phyloP scores from a whole-genome alignment of 2,113 vertebrate species.

The Ramphastos sulfuratus region DNA sequence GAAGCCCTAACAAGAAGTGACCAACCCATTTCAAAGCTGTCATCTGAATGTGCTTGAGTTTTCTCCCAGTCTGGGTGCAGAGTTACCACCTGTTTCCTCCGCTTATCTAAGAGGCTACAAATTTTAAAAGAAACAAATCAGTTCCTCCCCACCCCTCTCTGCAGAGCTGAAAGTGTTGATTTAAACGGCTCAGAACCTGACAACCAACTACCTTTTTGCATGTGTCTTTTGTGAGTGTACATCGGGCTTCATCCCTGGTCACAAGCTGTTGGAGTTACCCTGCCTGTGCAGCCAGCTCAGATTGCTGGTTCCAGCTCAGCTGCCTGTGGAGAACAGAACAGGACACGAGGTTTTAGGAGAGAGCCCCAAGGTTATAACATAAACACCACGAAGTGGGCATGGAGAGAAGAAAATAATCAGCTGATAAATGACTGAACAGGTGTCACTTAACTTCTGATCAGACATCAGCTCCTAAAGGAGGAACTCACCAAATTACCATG shows the following conservation, averaged over 20 bases:
- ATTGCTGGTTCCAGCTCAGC: background rate
- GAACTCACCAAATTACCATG: background rate
- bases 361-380: background rate
- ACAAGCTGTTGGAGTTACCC: background rate
- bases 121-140: background rate
- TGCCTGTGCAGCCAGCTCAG: rapidly evolving
- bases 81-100: background rate
- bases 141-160: rapidly evolving
- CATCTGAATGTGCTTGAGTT: background rate
- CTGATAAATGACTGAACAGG: background rate
- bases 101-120: background rate
- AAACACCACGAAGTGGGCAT: background rate
- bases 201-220: background rate
- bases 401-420: background rate
- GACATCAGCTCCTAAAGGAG: background rate
- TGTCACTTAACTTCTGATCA: background rate
- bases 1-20: background rate
- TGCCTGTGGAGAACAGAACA: rapidly evolving
- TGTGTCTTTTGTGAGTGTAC: background rate
- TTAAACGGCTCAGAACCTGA: background rate
- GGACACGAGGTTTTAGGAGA: background rate
- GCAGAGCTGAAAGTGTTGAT: background rate
- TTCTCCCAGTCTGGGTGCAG: background rate
- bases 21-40: background rate
- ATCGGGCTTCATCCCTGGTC: background rate